phyloP scores from a whole-genome alignment of 1,140 invertebrate genomes.

The Papilio polyxenes region DNA sequence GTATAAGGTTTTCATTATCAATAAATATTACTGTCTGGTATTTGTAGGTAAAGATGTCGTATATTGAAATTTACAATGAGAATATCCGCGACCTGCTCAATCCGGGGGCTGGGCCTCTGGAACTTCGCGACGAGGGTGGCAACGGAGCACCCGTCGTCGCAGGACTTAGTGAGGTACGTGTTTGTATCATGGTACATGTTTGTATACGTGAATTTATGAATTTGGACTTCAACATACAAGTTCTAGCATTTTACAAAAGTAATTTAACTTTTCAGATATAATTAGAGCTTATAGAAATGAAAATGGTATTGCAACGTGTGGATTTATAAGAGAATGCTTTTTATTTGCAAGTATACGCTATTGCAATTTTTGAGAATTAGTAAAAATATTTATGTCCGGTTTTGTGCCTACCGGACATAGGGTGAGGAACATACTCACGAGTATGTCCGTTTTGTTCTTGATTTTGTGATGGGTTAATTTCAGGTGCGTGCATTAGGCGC shows the following conservation, averaged over 20 bases:
- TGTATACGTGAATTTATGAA: neutral
- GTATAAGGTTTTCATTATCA: too few species aligned
- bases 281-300: too few species aligned
- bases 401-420: too few species aligned
- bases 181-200: constrained; percentile 49
- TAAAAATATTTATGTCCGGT: too few species aligned
- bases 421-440: too few species aligned
- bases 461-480: neutral
- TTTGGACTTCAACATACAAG: neutral
- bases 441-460: neutral
- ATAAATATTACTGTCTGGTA: neutral
- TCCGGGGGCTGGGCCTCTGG: constrained; percentile 90
- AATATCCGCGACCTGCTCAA: constrained; percentile 96
- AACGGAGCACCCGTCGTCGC: constrained; percentile 91
- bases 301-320: too few species aligned
- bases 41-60: constrained; percentile 93
- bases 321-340: too few species aligned
- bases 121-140: constrained; percentile 94
- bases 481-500: constrained; percentile 81
- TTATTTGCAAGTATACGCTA: too few species aligned
- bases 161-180: constrained; percentile 90
- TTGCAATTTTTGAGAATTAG: too few species aligned
- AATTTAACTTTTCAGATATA: too few species aligned
- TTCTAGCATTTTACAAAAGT: too few species aligned
- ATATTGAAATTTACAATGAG: constrained; percentile 98